A percentile compares a stretch with the other conserved stretches of the same genome.
Conservation (phyloP, 1,140 invertebrate species). For the Drosophila subpulchrella region DNA sequence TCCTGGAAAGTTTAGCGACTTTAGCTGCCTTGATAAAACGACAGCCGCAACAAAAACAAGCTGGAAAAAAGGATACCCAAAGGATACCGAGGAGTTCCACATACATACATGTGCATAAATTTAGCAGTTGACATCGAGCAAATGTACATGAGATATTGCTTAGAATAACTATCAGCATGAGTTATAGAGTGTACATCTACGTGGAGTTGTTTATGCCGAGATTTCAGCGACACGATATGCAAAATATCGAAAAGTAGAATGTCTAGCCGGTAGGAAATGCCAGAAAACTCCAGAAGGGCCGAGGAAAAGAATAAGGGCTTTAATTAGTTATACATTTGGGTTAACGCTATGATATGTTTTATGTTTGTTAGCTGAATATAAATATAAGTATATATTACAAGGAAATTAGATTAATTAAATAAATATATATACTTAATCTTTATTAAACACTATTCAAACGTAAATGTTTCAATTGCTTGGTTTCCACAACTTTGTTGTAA, state of each 20-base stretch:
- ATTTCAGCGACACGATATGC: constrained; percentile 37
- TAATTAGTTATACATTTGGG: not conserved
- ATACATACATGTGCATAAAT: constrained; percentile 69
- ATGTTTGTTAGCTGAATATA: too few relatives aligned
- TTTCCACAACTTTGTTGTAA: not conserved
- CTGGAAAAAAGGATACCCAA: constrained; percentile 17
- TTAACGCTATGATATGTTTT: too few relatives aligned
- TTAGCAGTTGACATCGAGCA: constrained; percentile 64
- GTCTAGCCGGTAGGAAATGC: constrained; percentile 10
- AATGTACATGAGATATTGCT: constrained; percentile 76
- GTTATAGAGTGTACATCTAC: constrained; percentile 43
- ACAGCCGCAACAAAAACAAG: constrained; percentile 44
- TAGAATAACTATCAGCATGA: constrained; percentile 52
- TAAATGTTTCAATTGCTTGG: too few relatives aligned
- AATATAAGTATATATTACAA: too few relatives aligned
- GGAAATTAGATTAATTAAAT: too few relatives aligned
- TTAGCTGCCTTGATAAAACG: constrained; percentile 60
- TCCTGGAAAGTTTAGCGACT: constrained; percentile 63
- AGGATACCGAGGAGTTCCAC: constrained; percentile 39
- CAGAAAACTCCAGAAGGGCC: not conserved
- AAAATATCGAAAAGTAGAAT: constrained; percentile 38
- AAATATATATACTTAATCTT: too few relatives aligned
- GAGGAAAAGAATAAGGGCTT: not conserved
- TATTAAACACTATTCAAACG: too few relatives aligned
- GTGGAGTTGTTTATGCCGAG: constrained; percentile 39